These are phyloP conservation scores for Oppia nitens DNA, from an alignment of 1,140 invertebrate genomes.

Conservation along the genomic window DNA sequence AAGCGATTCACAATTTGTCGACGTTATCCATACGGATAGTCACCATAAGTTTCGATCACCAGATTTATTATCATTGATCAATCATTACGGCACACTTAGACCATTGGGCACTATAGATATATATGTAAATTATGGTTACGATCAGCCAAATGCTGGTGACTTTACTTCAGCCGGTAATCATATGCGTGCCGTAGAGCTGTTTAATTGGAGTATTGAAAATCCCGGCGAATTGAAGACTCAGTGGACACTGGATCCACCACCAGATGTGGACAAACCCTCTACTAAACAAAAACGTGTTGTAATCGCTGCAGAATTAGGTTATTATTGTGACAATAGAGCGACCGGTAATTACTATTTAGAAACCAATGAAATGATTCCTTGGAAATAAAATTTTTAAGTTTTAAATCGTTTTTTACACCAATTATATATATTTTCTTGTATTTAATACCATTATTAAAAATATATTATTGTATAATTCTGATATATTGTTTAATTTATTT, in stretches of 20 bases:
- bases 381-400: slow-evolving; percentile 8
- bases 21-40: slow-evolving; percentile 25
- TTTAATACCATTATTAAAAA: too few relatives aligned
- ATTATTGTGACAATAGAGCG: neutral
- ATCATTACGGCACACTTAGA: slow-evolving; percentile 11
- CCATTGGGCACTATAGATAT: slow-evolving; percentile 8
- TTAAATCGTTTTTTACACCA: too few relatives aligned
- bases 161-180: slow-evolving; percentile 9
- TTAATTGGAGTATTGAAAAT: slow-evolving; percentile 14
- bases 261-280: slow-evolving; percentile 2
- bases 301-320: slow-evolving; percentile 6
- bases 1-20: slow-evolving; percentile 26
- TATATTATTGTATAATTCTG: too few relatives aligned
- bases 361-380: slow-evolving; percentile 7
- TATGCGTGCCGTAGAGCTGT: slow-evolving; percentile 7
- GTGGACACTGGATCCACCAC: slow-evolving; percentile 3
- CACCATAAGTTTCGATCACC: slow-evolving; percentile 8
- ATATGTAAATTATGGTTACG: slow-evolving; percentile 12
- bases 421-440: too few relatives aligned
- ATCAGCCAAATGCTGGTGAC: slow-evolving; percentile 12
- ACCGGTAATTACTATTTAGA: slow-evolving; percentile 10
- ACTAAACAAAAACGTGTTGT: slow-evolving; percentile 5
- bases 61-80: slow-evolving; percentile 3
- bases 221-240: slow-evolving; percentile 11
- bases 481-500: too few relatives aligned